Conservation (phyloP, 2,797 vertebrate genomes). For the Ibycter americanus region DNA sequence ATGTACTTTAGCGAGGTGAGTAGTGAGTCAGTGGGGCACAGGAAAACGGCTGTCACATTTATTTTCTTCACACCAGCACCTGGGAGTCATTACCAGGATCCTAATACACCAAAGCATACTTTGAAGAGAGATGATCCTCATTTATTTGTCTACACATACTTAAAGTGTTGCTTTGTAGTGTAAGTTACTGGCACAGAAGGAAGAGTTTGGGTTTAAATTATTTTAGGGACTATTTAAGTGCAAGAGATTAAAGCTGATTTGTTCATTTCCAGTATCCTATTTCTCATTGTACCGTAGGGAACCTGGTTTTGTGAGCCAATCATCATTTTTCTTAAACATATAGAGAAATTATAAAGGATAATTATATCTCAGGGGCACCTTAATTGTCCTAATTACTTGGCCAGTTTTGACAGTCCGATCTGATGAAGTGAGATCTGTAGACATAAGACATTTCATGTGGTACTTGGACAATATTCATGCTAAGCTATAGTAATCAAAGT, state of each 20-base stretch:
- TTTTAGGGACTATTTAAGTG: slow-evolving; percentile 52
- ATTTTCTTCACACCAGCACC: background rate
- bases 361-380: slow-evolving; percentile 75
- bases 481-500: background rate
- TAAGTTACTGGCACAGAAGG: background rate
- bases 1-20: background rate
- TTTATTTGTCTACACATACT: slow-evolving; percentile 12
- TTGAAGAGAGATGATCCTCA: background rate
- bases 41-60: background rate
- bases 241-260: slow-evolving; percentile 22
- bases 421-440: slow-evolving; percentile 47
- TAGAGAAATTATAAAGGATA: slow-evolving; percentile 70
- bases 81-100: slow-evolving; percentile 2
- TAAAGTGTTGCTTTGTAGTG: background rate
- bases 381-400: slow-evolving; percentile 73
- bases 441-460: slow-evolving; percentile 1
- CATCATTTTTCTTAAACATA: slow-evolving; percentile 64
- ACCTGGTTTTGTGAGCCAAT: slow-evolving; percentile 55
- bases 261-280: slow-evolving; percentile 8
- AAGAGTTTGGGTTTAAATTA: background rate
- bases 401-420: slow-evolving; percentile 59
- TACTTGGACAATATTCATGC: background rate
- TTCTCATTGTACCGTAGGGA: slow-evolving; percentile 35
- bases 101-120: slow-evolving; percentile 21
- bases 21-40: background rate